Base-by-base conservation (phyloP, 2,113 vertebrate genomes). In the Ctenodactylus gundi region DNA sequence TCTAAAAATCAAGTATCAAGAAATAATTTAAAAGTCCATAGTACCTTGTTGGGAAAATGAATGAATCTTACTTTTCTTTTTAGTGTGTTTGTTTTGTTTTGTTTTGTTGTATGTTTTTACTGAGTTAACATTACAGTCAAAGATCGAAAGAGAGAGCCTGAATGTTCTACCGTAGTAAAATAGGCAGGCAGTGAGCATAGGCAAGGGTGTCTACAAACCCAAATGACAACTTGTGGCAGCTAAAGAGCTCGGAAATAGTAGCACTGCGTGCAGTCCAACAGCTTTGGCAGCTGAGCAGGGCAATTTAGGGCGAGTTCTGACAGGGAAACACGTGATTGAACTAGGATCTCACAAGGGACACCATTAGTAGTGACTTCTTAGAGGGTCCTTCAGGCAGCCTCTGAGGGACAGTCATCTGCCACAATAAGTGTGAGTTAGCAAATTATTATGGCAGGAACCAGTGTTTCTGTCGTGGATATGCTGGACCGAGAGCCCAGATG, bases 181-280 rank as follows among this genome's bases (percentile, higher is more conserved):
- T 64, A 68, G 13, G 23, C 72, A 77, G 41, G 20, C 46, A 93
- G 58, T 85, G 62, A 18, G 93, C 91, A 76, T 90, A 10, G 62
- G 1, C 14, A 49, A 3, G 34, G 21, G 15, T 68, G 13, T 44
- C 91, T 62, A n/a, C 44, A 82, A 68, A 85, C 36, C n/a, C 36
- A 67, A 76, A 36, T 84, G 62, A 78, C 8, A 68, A 11, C 8
- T 62, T 85, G 14, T 72, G 27, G 11, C 31, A 46, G n/a, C 25
- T 23, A 25, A n/a, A 76, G 53, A 41, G 44, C 29, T 64, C 12
- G 53, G 31, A 27, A 72, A 39, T 49, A 14, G 36, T 9, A 76
- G 34, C 49, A 73, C 3, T 2, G n/a, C 0, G 2, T 39, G 25
- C 23, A n/a, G 11, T 75, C 41, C 51, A 76, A 18, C 7, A 13